phyloP scores from a whole-genome alignment of 2,113 vertebrate genomes.

The Struthio camelus region DNA sequence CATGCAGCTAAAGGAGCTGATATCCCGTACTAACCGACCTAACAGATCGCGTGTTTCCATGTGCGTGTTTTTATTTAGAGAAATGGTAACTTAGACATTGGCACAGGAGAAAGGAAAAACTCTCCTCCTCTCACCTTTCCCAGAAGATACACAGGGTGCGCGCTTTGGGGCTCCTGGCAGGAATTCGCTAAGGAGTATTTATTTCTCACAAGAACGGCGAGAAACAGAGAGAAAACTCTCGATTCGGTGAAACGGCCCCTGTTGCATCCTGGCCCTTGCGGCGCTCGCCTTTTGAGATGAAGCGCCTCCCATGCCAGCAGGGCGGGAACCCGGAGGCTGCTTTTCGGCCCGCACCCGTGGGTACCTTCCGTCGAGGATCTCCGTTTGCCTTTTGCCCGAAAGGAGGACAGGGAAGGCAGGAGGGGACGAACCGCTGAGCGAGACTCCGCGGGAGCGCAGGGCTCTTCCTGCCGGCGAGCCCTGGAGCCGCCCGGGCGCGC shows the following conservation, averaged over 20 bases:
- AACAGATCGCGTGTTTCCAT: neutral
- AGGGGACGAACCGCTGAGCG: too few species aligned
- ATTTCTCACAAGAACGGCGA: neutral
- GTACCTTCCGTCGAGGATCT: neutral
- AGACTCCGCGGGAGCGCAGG: too few species aligned
- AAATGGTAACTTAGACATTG: neutral
- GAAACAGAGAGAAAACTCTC: neutral
- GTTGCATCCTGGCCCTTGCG: neutral
- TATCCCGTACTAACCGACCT: too few species aligned
- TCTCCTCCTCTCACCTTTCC: accelerated
- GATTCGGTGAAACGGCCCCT: accelerated
- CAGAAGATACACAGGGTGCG: neutral
- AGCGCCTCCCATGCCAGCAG: accelerated
- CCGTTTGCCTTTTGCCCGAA: accelerated
- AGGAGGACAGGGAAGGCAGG: too few species aligned
- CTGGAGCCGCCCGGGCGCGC: too few species aligned
- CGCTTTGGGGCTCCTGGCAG: neutral
- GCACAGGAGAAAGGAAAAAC: accelerated
- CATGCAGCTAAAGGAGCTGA: too few species aligned
- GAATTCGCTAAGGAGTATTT: neutral
- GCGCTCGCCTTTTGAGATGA: too few species aligned
- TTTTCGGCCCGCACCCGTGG: accelerated
- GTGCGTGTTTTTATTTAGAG: neutral
- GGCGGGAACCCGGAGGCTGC: accelerated
- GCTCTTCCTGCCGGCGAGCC: too few species aligned